Percentiles rank a stretch among this genome's conserved stretches.
Conservation (phyloP, 1,140 invertebrate species). For the Apis cerana region DNA sequence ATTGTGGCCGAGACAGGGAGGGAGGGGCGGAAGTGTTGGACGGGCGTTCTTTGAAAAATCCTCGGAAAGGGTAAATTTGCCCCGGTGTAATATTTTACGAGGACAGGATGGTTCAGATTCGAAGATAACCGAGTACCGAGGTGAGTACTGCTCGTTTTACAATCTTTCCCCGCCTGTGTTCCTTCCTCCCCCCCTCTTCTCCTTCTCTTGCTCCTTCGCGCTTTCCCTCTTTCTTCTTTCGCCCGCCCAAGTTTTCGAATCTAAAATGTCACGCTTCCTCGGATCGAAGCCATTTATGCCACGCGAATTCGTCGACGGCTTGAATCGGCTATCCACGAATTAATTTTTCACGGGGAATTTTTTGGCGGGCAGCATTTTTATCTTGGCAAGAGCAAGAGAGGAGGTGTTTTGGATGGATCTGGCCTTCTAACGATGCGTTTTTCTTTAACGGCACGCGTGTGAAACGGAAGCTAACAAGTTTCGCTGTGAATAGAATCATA, state of each 20-base stretch:
- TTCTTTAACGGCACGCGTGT: conserved; percentile 30
- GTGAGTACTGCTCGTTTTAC: conserved; percentile 37
- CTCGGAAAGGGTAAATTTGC: conserved; percentile 19
- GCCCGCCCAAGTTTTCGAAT: conserved; percentile 17
- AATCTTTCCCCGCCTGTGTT: conserved; percentile 22
- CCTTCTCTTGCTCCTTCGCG: neutral
- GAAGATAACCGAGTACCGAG: conserved; percentile 30
- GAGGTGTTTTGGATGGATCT: neutral
- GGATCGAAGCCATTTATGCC: conserved; percentile 26
- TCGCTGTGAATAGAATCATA: conserved; percentile 31
- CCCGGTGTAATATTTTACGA: conserved; percentile 42
- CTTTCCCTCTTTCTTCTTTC: neutral
- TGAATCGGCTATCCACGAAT: conserved; percentile 28
- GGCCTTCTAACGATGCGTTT: conserved; percentile 13
- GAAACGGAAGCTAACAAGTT: conserved; percentile 31
- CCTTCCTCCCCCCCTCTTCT: neutral
- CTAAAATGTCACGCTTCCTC: conserved; percentile 25
- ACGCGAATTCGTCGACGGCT: conserved; percentile 16
- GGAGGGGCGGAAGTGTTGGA: neutral
- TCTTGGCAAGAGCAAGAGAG: neutral
- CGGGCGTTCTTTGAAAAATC: neutral
- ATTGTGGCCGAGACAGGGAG: neutral
- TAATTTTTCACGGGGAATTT: neutral
- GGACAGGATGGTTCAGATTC: conserved; percentile 31
- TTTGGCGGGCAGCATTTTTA: neutral